phyloP scores from a whole-genome alignment of 2,113 vertebrate species.

The Lepus timidus region DNA sequence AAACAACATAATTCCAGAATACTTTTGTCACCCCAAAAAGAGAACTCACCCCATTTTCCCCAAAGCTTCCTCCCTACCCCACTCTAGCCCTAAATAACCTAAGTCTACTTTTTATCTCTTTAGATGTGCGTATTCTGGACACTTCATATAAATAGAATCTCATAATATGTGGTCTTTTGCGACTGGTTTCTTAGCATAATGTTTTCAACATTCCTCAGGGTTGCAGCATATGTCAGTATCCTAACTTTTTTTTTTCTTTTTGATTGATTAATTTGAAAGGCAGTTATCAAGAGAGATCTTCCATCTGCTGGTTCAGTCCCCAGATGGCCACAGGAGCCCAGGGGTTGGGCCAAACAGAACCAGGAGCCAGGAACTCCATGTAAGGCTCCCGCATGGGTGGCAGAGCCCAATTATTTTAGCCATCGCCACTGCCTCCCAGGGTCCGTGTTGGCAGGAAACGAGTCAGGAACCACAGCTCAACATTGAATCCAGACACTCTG shows the following conservation, averaged over 20 bases:
- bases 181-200: not conserved
- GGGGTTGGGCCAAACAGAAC: too few species aligned
- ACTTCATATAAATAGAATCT: not conserved
- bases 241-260: too few species aligned
- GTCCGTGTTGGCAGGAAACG: too few species aligned
- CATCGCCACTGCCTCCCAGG: too few species aligned
- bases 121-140: not conserved
- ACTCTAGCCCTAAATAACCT: not conserved
- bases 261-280: not conserved
- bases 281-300: too few species aligned
- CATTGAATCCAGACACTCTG: too few species aligned
- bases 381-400: too few species aligned
- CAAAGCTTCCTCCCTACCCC: not conserved
- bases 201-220: not conserved
- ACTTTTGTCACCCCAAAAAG: not conserved
- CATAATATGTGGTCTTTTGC: not conserved
- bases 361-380: too few species aligned
- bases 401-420: not conserved
- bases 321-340: too few species aligned
- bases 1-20: conserved; percentile 13
- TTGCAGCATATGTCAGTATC: not conserved
- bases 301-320: too few species aligned
- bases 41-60: not conserved
- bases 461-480: too few species aligned
- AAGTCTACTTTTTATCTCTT: not conserved